Conservation (phyloP, 2,113 vertebrate species). For the Chaetops frenatus region DNA sequence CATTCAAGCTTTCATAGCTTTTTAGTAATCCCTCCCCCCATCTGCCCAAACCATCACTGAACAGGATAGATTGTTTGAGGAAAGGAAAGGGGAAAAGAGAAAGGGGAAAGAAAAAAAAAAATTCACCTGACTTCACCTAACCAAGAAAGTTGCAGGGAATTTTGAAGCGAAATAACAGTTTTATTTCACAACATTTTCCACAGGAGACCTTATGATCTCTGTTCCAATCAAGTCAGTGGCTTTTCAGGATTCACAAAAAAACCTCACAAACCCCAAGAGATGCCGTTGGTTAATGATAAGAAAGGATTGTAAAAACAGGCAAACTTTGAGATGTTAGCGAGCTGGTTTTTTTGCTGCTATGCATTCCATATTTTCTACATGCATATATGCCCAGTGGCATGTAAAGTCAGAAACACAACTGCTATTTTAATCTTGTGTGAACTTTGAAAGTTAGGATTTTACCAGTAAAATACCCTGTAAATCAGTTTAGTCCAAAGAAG, state of each 20-base stretch:
- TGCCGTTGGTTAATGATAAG: not conserved
- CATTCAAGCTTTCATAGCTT: not conserved
- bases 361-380: not conserved
- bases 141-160: not conserved
- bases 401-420: not conserved
- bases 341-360: not conserved
- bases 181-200: not conserved
- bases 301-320: not conserved
- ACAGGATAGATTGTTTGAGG: not conserved
- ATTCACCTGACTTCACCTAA: not conserved
- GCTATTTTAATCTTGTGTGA: conserved; percentile 15
- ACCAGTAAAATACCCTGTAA: conserved; percentile 61
- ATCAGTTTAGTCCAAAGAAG: conserved; percentile 73
- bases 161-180: not conserved
- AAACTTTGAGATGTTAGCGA: not conserved
- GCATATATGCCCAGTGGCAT: not conserved
- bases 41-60: not conserved
- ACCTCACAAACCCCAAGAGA: not conserved
- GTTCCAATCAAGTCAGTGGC: not conserved
- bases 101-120: too few species aligned
- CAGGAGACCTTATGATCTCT: not conserved
- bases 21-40: not conserved
- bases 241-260: not conserved
- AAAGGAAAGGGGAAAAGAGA: not conserved
- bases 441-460: conserved; percentile 62